A percentile compares a stretch with the other conserved stretches of the same genome.
Evolutionary conservation across 2,113 vertebrate genomes (phyloP).

Genomic region (Sorex araneus): DNA sequence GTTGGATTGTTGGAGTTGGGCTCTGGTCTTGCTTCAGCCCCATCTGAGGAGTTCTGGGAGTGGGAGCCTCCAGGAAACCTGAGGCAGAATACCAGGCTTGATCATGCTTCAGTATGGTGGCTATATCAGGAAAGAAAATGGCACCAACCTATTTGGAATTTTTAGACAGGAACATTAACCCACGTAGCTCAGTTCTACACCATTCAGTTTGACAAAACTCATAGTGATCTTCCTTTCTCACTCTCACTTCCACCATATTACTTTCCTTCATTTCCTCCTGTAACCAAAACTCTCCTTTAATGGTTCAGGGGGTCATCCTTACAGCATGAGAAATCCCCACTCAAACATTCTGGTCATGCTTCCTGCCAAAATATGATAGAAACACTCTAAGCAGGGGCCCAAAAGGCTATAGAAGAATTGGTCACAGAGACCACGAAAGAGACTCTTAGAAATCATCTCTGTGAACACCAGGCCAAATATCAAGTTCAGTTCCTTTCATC

Average conservation of each 20-base stretch:
- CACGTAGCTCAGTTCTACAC: neutral
- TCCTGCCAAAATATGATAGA: neutral
- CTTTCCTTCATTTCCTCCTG: neutral
- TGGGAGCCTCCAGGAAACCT: neutral
- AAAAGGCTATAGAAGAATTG: neutral
- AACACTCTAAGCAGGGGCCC: neutral
- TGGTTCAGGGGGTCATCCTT: neutral
- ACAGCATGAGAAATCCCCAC: neutral
- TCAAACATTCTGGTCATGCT: neutral
- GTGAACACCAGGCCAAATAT: neutral
- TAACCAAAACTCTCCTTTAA: neutral
- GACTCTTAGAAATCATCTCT: neutral
- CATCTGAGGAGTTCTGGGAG: neutral
- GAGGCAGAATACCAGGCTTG: no score
- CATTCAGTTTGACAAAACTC: neutral
- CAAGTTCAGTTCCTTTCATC: slow-evolving; percentile 37
- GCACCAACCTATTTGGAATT: neutral
- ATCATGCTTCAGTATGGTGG: no score
- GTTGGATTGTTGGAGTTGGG: neutral
- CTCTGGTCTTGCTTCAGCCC: neutral
- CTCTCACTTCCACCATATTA: neutral
- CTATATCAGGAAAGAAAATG: neutral
- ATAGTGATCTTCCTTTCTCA: neutral
- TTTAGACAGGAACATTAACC: neutral
- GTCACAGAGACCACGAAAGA: neutral